phyloP scores from a whole-genome alignment of 2,113 vertebrate genomes.

The Telmatochromis sp. region DNA sequence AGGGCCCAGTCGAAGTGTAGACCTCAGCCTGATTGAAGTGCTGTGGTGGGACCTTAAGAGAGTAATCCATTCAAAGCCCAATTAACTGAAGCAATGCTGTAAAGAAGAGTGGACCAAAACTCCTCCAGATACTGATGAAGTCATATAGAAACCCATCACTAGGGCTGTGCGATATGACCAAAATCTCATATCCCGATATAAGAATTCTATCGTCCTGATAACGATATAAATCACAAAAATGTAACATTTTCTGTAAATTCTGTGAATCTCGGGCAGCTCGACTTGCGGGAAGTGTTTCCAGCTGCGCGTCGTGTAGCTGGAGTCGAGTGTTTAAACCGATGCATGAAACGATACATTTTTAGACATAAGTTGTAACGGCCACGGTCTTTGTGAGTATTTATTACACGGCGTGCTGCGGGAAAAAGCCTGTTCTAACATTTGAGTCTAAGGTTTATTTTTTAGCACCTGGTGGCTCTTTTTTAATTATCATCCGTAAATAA shows the following conservation, averaged over 20 bases:
- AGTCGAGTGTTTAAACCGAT: too few relatives aligned
- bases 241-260: too few relatives aligned
- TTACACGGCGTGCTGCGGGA: too few relatives aligned
- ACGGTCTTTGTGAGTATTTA: too few relatives aligned
- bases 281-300: accelerated
- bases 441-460: too few relatives aligned
- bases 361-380: too few relatives aligned
- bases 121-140: not conserved
- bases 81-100: not conserved
- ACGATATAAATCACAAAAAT: too few relatives aligned
- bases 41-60: not conserved
- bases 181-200: too few relatives aligned
- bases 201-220: accelerated
- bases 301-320: accelerated
- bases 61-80: not conserved
- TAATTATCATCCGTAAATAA: accelerated
- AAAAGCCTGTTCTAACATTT: too few relatives aligned
- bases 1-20: not conserved
- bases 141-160: not conserved
- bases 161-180: accelerated
- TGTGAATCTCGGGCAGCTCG: too few relatives aligned
- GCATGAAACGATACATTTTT: accelerated
- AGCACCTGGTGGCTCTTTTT: too few relatives aligned
- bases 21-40: not conserved
- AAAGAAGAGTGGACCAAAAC: not conserved